Evolutionary conservation across 2,113 vertebrate genomes (phyloP), one percentile per base, ranked within the genome.

Genomic region (Platichthys flesus): DNA sequence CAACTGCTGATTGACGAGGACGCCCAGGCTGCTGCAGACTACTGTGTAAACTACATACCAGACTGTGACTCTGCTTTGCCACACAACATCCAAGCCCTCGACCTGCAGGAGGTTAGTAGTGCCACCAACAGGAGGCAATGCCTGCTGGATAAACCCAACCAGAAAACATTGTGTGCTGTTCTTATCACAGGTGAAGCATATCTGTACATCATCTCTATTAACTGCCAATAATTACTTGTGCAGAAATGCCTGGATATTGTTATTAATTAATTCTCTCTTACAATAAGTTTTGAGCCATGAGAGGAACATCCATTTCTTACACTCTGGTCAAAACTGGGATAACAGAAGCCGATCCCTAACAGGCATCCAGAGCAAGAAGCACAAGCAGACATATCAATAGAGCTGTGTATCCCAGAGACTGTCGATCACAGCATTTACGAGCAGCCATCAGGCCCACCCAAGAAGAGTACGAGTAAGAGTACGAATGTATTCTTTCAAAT

Each of bases 1-100:
- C 96, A 98, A 79, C 92, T 98, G 57, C 86, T 98, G 79, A 84
- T 98, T 7, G 84, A 90, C 42, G 80, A 93, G 0, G 96, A 97
- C 23, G 91, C 96, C 0, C 78, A 86, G 51, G 95, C 93, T 0
- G 96, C 97, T 51, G 93, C 89, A 59, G 92, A 83, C 49, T 97
- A 97, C 81, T 98, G 97, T 62, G 82, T 88, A 9, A 79, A 77
- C 73, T 95, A 95, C 91, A 96, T 97, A 85, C 96, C 95, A 0
- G 92, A 87, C 90, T 98, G 97, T 45, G 88, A 96, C 60, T 55
- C 60, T 5, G 81, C 91, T 31, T 87, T 95, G 83, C 92, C 90
- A 21, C 93, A 95, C 72, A 88, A 54, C 1, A 87, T 79, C 71
- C 90, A 79, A 4, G 56, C 57, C 26, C 87, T 89, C 63, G 87